Evolutionary conservation across 2,113 vertebrate species (phyloP), one percentile per base, ranked within the genome.

Genomic region (Bettongia penicillata): DNA sequence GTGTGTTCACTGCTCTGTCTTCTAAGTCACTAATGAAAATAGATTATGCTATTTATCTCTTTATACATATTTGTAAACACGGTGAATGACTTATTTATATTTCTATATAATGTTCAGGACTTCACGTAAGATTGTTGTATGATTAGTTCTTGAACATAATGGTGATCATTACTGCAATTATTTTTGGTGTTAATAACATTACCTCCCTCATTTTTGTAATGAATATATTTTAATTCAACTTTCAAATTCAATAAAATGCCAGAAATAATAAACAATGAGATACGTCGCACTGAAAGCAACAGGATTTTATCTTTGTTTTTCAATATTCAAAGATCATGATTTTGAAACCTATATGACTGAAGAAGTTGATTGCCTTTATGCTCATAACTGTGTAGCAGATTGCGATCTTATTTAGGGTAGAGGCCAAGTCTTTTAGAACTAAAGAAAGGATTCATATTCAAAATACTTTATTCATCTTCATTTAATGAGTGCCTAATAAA

Each of bases 21-120:
- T 48, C 10, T 90, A 11, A 84, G 7, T 93, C 28, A 93, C 52
- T 84, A 93, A 93, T 93, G 61, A 93, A 55, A 51, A 93, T 61
- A n/a, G 2, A 24, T 12, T 3, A 24, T 53, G 31, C 51, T 53
- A 89, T 49, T 23, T 47, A 92, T 25, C 1, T 53, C 94, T 94
- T 92, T 57, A 94, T 26, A 47, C 11, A 50, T 9, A 90, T 84
- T 43, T 51, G 9, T 92, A 89, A 93, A 90, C 90, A 19, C 0
- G 49, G 2, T 91, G 16, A 9, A 52, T 91, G 9, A 48, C 90
- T 77, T 51, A 23, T 55, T 91, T 16, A 6, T 43, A 25, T 89
- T 91, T 26, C 43, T 89, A 47, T 92, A 57, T 92, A 51, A 90
- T 89, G 91, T 93, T 7, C 84, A 53, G 51, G 92, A 50, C 22